Percentiles rank a stretch among this genome's conserved stretches.
phyloP scores from a whole-genome alignment of 2,113 vertebrate species.

The Oncorhynchus nerka region DNA sequence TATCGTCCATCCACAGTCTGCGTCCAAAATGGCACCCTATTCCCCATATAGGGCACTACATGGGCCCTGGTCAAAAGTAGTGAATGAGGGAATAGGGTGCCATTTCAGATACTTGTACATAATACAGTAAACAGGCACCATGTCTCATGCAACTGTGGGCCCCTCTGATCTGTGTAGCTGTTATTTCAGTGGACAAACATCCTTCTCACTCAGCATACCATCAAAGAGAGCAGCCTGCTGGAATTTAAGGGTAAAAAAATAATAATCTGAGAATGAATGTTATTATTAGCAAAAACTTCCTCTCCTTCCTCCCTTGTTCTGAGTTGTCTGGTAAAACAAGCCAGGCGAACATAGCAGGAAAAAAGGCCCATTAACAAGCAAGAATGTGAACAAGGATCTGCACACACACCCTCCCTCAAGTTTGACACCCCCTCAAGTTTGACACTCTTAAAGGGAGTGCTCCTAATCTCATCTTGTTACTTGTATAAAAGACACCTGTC shows the following conservation, averaged over 20 bases:
- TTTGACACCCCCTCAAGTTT: background rate
- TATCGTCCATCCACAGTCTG: too few relatives aligned
- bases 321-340: background rate
- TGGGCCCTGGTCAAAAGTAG: too few relatives aligned
- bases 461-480: too few relatives aligned
- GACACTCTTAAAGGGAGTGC: background rate
- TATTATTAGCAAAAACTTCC: background rate
- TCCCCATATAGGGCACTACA: too few relatives aligned
- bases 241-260: too few relatives aligned
- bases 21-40: too few relatives aligned
- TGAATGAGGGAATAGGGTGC: too few relatives aligned
- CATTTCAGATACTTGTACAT: too few relatives aligned
- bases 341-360: background rate
- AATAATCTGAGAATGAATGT: background rate
- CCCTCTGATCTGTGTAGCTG: background rate
- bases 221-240: too few relatives aligned
- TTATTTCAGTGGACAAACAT: background rate
- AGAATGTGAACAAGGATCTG: background rate
- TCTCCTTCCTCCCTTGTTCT: background rate
- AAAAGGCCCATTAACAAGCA: background rate
- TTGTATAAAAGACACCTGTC: too few relatives aligned
- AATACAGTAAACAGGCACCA: too few relatives aligned
- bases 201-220: background rate
- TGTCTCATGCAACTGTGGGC: too few relatives aligned
- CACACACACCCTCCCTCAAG: background rate